Evolutionary conservation across 2,888 invertebrate species (phyloP), one percentile per base, ranked within the genome.

Genomic region (Capitulum mitella): DNA sequence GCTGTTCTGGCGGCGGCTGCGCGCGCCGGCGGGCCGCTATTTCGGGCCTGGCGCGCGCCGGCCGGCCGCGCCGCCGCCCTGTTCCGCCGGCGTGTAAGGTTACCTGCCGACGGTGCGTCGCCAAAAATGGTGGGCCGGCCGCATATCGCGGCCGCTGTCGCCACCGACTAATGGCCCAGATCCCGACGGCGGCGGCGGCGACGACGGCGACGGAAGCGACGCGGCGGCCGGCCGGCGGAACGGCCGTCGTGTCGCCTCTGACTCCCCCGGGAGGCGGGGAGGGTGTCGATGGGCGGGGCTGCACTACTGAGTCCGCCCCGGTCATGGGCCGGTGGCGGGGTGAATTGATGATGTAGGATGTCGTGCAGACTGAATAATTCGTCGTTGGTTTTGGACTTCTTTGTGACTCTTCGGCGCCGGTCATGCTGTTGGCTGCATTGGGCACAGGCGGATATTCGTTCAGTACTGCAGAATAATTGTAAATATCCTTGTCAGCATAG

Each of bases 1-100:
- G 70, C 40, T 70, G 70, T n/a, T 58, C 8, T 43, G 40, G 10
- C 37, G 22, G 22, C 26, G 40, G 19, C 14, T 40, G 37, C 26
- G 70, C 64, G 64, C 40, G 40, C 70, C 29, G 70, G 37, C 70
- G 40, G 34, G 64, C 70, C 70, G 70, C 70, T 70, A 70, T 70
- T 70, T 70, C 70, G 26, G 37, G 70, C 32, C 29, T 14, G 70
- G 8, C 70, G 37, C 43, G 43, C 43, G 43, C 43, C n/a, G 43
- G 43, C 37, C 26, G 70, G 40, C 70, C 37, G 34, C 26, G 70
- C 26, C 14, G 26, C 64, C 34, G 34, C 64, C 34, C 64, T n/a
- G n/a, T 16, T 32, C 61, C 22, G 32, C 34, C 34, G 64, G 64
- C 70, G 40, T 37, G 37, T 70, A 70, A 70, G 70, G 70, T 70